These are phyloP conservation scores for Emydura subglobosa DNA, from an alignment of 2,113 vertebrate species.

Conservation along the genomic window DNA sequence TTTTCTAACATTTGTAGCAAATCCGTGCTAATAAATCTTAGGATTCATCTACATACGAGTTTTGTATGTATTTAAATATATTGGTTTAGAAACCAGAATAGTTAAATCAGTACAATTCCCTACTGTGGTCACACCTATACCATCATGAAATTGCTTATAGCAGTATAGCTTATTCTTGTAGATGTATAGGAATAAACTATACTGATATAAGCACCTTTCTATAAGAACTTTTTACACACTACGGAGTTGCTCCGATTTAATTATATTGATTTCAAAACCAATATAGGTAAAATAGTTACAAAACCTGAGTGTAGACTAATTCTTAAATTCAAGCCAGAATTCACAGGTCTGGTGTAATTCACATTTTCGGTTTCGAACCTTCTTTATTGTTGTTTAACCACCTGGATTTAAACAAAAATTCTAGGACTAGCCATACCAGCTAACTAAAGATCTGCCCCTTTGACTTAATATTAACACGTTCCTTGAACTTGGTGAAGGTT, in stretches of 20 bases:
- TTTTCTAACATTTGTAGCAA: neutral
- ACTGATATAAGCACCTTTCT: constrained; percentile 14
- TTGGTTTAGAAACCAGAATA: constrained; percentile 1
- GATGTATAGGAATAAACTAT: neutral
- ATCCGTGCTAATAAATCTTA: neutral
- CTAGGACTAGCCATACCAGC: neutral
- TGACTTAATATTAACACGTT: neutral
- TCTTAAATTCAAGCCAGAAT: neutral
- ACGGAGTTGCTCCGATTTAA: constrained; percentile 1
- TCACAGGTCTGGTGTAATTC: constrained; percentile 11
- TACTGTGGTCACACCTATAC: neutral
- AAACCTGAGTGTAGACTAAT: neutral
- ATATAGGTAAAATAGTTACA: constrained; percentile 1
- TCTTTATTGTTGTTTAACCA: neutral
- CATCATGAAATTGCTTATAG: neutral
- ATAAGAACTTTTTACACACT: neutral
- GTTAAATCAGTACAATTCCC: neutral
- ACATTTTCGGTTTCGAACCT: constrained; percentile 1
- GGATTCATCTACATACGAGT: neutral
- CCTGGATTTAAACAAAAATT: neutral
- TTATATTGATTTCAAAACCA: constrained; percentile 6
- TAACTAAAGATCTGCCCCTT: neutral
- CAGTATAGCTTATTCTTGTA: neutral
- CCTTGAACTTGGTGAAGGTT: neutral
- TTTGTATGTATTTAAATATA: neutral